These are phyloP conservation scores for Itoplectis maculator DNA, from an alignment of 2,888 invertebrate genomes.

Conservation along the genomic window DNA sequence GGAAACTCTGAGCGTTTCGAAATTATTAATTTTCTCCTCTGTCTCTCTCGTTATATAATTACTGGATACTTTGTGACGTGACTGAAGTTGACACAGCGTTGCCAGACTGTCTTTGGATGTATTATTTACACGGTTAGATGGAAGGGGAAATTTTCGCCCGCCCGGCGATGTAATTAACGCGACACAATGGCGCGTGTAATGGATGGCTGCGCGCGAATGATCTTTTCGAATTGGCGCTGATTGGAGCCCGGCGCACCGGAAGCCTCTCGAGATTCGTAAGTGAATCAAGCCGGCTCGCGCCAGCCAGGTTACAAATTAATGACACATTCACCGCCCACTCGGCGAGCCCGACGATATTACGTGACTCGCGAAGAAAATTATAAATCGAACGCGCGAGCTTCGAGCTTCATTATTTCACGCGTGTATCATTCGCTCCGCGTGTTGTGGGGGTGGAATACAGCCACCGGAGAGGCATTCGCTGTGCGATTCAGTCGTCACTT, in stretches of 20 bases:
- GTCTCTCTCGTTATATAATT: slow-evolving; percentile 56
- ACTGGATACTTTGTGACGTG: slow-evolving; percentile 43
- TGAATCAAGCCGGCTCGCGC: background rate
- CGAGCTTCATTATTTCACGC: slow-evolving; percentile 48
- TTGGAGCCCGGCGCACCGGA: background rate
- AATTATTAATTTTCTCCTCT: slow-evolving; percentile 57
- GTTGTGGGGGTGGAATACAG: background rate
- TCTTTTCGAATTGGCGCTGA: slow-evolving; percentile 17
- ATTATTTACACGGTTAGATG: slow-evolving; percentile 27
- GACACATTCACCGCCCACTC: slow-evolving; percentile 36
- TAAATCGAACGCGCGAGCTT: slow-evolving; percentile 16
- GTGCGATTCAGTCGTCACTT: background rate
- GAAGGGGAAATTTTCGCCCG: background rate
- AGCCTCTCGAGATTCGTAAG: slow-evolving; percentile 3
- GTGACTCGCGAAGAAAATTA: slow-evolving; percentile 31
- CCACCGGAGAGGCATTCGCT: background rate
- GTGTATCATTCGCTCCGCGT: slow-evolving; percentile 13
- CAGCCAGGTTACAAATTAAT: slow-evolving; percentile 43
- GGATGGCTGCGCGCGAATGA: slow-evolving; percentile 17
- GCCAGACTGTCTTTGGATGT: slow-evolving; percentile 26
- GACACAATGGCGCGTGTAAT: background rate
- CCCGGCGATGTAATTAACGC: background rate
- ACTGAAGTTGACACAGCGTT: background rate
- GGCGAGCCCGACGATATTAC: slow-evolving; percentile 15
- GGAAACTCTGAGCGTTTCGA: slow-evolving; percentile 29